These are phyloP conservation scores for Hemaris fuciformis DNA, from an alignment of 2,888 invertebrate genomes.

Conservation along the genomic window DNA sequence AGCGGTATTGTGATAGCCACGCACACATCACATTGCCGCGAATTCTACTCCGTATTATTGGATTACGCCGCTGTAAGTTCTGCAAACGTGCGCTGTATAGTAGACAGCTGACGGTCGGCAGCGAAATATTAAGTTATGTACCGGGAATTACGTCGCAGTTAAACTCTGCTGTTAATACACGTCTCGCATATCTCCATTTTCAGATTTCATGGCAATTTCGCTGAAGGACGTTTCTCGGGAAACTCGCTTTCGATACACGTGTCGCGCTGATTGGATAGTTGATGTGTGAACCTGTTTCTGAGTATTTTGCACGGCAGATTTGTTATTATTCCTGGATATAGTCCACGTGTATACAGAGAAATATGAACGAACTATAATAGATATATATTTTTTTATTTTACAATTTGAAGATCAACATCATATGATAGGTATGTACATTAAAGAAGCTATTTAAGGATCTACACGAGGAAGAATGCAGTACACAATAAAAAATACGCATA, in stretches of 20 bases:
- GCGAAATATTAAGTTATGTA: conserved; percentile 1
- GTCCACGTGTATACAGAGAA: too few species aligned
- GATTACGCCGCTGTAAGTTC: conserved; percentile 8
- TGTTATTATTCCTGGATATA: too few species aligned
- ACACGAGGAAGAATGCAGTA: too few species aligned
- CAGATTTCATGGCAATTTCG: neutral
- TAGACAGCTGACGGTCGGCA: conserved; percentile 5
- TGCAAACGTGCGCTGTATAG: neutral
- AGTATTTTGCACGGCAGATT: too few species aligned
- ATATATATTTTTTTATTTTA: too few species aligned
- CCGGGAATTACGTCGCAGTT: neutral
- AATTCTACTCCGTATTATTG: neutral
- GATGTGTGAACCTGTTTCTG: neutral
- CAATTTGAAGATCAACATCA: too few species aligned
- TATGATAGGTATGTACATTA: too few species aligned
- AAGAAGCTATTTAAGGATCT: too few species aligned
- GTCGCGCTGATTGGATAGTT: neutral
- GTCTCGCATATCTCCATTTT: neutral
- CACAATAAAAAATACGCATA: too few species aligned
- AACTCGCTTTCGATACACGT: neutral
- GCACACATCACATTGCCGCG: neutral
- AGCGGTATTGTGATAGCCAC: neutral
- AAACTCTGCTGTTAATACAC: neutral
- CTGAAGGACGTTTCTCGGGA: neutral
- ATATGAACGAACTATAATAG: too few species aligned